A percentile compares a stretch with the other conserved stretches of the same genome.
These are phyloP conservation scores for Neosilurus hyrtlii DNA, from an alignment of 2,797 vertebrate species.

Conservation along the genomic window DNA sequence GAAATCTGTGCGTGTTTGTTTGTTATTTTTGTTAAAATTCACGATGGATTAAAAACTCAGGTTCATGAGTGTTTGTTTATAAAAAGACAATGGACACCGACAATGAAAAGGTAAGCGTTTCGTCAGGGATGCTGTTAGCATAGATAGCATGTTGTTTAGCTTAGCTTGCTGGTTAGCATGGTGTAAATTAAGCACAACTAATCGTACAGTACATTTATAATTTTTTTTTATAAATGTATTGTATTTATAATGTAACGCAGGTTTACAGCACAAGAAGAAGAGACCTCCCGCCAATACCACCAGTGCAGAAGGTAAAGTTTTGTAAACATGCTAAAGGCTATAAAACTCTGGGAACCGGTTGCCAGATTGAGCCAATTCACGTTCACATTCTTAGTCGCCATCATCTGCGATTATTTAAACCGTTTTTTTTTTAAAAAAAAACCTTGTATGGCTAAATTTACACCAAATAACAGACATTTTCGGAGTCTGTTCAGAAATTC, in stretches of 20 bases:
- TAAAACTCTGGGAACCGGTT: not conserved
- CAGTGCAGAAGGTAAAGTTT: constrained; percentile 53
- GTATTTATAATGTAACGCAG: constrained; percentile 10
- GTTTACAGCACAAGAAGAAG: constrained; percentile 57
- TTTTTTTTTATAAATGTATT: not conserved
- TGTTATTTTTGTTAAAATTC: not conserved
- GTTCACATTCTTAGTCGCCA: too few species aligned
- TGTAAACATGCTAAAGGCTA: not conserved
- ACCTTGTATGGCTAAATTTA: not conserved
- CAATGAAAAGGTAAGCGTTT: constrained; percentile 4
- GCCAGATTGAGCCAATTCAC: not conserved
- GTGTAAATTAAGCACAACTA: not conserved
- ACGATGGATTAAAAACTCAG: not conserved
- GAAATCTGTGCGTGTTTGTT: constrained; percentile 13
- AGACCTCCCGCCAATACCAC: constrained; percentile 70
- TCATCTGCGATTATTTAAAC: not conserved
- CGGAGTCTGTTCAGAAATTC: not conserved
- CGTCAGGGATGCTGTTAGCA: not conserved
- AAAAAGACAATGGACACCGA: constrained; percentile 16
- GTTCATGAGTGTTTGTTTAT: not conserved
- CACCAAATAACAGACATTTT: too few species aligned
- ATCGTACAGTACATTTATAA: not conserved
- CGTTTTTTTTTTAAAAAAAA: not conserved
- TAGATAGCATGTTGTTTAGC: too few species aligned
- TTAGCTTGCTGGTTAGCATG: not conserved